Evolutionary conservation across 53 echinoderm and acorn worm genomes (phyloP).

Genomic region (Stichopus horrens): DNA sequence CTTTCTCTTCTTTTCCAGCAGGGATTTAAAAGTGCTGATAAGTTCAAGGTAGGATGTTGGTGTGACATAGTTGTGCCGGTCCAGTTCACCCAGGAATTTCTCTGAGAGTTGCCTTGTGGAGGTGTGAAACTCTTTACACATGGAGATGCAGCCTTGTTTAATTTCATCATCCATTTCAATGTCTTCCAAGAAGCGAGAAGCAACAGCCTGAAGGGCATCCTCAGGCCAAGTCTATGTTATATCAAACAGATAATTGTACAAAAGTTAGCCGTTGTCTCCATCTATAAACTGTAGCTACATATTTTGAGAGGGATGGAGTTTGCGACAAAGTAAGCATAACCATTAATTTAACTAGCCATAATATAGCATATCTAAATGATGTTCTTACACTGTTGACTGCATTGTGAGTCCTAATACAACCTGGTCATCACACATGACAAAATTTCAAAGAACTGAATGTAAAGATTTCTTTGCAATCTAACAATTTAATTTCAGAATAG

Average conservation of each 20-base stretch:
- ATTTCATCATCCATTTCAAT: conserved; percentile 75
- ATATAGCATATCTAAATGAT: neutral
- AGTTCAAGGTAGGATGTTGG: conserved; percentile 95
- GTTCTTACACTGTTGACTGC: no score
- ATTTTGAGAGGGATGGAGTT: neutral
- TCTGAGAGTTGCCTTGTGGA: conserved; percentile 81
- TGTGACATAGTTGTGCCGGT: conserved; percentile 95
- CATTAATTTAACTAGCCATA: neutral
- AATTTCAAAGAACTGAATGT: no score
- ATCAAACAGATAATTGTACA: neutral
- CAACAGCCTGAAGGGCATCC: conserved; percentile 97
- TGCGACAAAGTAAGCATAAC: neutral
- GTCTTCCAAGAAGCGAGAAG: conserved; percentile 93
- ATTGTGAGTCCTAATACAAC: no score
- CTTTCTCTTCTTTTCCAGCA: conserved; percentile 89
- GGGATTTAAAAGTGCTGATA: conserved; percentile 90
- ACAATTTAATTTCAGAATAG: no score
- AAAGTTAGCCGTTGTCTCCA: neutral
- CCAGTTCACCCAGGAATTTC: conserved; percentile 75
- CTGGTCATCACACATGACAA: no score
- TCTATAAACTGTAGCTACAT: neutral
- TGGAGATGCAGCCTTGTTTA: conserved; percentile 79
- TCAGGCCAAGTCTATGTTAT: conserved; percentile 86
- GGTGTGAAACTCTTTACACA: conserved; percentile 94
- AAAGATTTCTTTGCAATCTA: no score